Evolutionary conservation across 2,888 invertebrate species (phyloP).

Genomic region (Lycia hirtaria): DNA sequence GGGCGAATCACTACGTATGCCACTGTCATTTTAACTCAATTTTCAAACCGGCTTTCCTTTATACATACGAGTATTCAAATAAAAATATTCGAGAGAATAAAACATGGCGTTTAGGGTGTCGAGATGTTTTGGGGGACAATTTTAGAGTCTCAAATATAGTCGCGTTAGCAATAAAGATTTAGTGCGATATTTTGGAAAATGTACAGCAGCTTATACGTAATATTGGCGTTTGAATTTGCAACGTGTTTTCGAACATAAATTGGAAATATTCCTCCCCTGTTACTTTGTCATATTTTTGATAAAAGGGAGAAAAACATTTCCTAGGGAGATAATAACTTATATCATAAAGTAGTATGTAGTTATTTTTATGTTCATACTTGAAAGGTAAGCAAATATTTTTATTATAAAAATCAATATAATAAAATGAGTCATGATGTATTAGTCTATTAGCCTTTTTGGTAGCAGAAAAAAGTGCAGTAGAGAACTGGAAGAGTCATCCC

Average conservation of each 20-base stretch:
- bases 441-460: too few relatives aligned
- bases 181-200: slow-evolving; percentile 61
- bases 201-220: slow-evolving; percentile 36
- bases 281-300: neutral
- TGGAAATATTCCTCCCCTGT: slow-evolving; percentile 26
- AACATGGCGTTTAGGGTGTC: slow-evolving; percentile 76
- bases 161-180: slow-evolving; percentile 74
- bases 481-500: too few relatives aligned
- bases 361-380: too few relatives aligned
- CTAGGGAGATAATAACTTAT: too few relatives aligned
- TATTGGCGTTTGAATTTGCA: slow-evolving; percentile 39
- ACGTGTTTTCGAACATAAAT: slow-evolving; percentile 34
- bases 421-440: too few relatives aligned
- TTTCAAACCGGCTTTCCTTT: slow-evolving; percentile 63
- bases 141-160: slow-evolving; percentile 70
- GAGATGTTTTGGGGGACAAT: slow-evolving; percentile 67
- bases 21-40: slow-evolving; percentile 86
- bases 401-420: too few relatives aligned
- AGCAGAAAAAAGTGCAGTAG: too few relatives aligned
- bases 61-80: slow-evolving; percentile 62
- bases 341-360: too few relatives aligned
- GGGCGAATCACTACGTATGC: slow-evolving; percentile 83
- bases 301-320: neutral
- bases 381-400: too few relatives aligned
- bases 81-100: slow-evolving; percentile 79